Conservation (phyloP, 2,113 vertebrate species). For the Ptilonorhynchus violaceus region DNA sequence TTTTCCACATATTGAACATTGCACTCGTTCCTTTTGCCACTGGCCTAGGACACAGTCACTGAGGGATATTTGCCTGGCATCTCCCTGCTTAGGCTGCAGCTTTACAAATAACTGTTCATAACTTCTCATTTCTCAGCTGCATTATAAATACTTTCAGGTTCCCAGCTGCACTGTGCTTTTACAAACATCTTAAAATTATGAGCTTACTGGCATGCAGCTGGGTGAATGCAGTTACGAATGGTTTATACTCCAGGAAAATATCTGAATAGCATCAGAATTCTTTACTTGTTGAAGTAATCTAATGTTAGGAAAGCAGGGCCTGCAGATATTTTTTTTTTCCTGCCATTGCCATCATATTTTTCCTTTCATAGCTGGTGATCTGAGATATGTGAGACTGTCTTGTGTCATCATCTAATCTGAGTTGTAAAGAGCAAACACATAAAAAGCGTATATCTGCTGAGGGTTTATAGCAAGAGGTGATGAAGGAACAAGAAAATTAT, state of each 20-base stretch:
- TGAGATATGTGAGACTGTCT: background rate
- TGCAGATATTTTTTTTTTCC: background rate
- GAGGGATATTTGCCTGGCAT: background rate
- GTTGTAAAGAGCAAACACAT: background rate
- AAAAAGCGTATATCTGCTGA: background rate
- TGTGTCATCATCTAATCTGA: background rate
- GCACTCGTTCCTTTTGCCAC: background rate
- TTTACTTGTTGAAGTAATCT: background rate
- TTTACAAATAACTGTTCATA: slow-evolving; percentile 24
- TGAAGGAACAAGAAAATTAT: background rate
- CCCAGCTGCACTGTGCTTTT: slow-evolving; percentile 19
- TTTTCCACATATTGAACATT: background rate
- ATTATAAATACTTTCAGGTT: slow-evolving; percentile 11
- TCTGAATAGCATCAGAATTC: background rate
- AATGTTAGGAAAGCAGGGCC: background rate
- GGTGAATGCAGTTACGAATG: background rate
- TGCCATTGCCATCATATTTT: background rate
- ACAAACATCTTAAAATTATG: slow-evolving; percentile 26
- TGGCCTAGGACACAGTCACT: background rate
- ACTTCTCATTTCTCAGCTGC: background rate
- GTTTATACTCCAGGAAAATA: background rate
- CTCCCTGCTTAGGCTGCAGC: background rate
- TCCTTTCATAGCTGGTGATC: background rate
- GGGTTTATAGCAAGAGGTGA: background rate
- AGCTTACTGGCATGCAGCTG: slow-evolving; percentile 13